phyloP scores from a whole-genome alignment of 1,140 invertebrate genomes.

The Lepidurus arcticus region DNA sequence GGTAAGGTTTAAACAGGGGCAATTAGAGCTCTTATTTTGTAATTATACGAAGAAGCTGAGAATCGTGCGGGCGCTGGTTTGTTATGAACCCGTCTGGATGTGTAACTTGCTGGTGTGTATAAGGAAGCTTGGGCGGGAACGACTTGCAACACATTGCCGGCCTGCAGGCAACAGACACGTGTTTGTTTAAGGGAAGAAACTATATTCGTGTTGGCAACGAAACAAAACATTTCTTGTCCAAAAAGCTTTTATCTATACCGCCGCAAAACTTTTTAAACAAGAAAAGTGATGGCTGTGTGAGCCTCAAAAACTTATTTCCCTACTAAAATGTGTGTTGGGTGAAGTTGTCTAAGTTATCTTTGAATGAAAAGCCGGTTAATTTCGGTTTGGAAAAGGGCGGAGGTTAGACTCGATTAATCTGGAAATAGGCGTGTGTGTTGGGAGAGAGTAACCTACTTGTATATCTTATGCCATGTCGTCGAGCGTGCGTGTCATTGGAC shows the following conservation, averaged over 20 bases:
- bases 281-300: background rate
- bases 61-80: too few relatives aligned
- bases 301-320: too few relatives aligned
- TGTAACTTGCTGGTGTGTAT: background rate
- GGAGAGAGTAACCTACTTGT: background rate
- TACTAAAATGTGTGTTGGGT: too few relatives aligned
- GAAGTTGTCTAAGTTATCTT: too few relatives aligned
- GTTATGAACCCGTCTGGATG: too few relatives aligned
- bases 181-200: background rate
- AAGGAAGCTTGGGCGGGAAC: background rate
- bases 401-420: constrained; percentile 5
- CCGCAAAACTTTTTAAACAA: background rate
- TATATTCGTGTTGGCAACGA: background rate
- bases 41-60: too few relatives aligned
- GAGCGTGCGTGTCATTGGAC: constrained; percentile 1
- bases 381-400: background rate
- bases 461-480: background rate
- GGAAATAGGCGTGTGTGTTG: background rate
- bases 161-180: background rate
- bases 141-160: background rate
- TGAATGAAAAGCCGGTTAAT: too few relatives aligned
- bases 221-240: background rate
- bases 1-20: too few relatives aligned
- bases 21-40: too few relatives aligned
- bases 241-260: background rate